Percentiles rank a stretch among this genome's conserved stretches.
phyloP scores from a whole-genome alignment of 2,113 vertebrate genomes.

The Phoxinus phoxinus region DNA sequence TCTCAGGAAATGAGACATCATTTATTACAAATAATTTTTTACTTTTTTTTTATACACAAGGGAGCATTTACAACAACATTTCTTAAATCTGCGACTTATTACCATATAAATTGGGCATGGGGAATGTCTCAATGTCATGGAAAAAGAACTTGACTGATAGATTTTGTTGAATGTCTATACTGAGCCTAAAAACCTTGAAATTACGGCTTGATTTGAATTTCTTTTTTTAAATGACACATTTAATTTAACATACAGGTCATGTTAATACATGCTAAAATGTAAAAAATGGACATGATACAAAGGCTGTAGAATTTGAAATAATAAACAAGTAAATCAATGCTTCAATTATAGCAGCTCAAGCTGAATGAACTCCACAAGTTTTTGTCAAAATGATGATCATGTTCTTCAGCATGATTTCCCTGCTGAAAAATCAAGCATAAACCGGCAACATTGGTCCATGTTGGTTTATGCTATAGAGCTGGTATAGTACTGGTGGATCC shows the following conservation, averaged over 20 bases:
- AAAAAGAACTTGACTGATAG: neutral
- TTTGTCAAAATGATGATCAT: neutral
- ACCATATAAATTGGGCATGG: neutral
- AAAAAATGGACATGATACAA: neutral
- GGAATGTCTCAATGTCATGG: neutral
- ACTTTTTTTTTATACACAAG: neutral
- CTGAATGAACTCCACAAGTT: neutral
- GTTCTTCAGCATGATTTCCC: neutral
- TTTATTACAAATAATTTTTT: slow-evolving; percentile 10
- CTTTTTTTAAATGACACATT: no score
- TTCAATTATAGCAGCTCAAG: neutral
- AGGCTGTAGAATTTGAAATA: neutral
- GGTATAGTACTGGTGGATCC: no score
- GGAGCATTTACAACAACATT: neutral
- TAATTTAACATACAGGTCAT: neutral
- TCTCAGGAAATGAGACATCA: slow-evolving; percentile 3
- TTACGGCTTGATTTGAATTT: no score
- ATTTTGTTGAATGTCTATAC: neutral
- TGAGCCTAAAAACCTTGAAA: neutral
- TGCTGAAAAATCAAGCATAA: no score
- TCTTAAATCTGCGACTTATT: neutral
- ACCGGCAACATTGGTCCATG: no score
- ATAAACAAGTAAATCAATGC: neutral
- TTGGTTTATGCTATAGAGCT: no score
- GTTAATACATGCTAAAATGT: neutral